phyloP scores from a whole-genome alignment of 2,888 invertebrate species.

The Eupithecia dodoneata region DNA sequence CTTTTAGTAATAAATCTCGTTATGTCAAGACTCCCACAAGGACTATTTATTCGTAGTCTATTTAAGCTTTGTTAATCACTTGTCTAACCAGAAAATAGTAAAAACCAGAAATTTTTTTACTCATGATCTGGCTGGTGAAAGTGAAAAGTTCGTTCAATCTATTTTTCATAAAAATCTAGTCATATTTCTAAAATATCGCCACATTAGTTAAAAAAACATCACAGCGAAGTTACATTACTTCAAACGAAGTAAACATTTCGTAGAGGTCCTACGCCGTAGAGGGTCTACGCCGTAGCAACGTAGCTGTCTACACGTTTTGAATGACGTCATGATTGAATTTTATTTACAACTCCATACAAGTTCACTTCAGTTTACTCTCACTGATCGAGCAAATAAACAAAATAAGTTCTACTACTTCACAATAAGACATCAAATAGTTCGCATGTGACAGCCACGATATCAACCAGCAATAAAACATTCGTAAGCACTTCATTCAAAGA shows the following conservation, averaged over 20 bases:
- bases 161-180: neutral
- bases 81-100: too few species aligned
- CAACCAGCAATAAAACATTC: constrained; percentile 24
- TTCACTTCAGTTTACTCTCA: neutral
- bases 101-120: too few species aligned
- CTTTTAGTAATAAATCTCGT: too few species aligned
- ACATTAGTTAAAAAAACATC: neutral
- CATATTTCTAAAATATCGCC: neutral
- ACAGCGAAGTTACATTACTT: neutral
- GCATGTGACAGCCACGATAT: constrained; percentile 6
- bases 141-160: too few species aligned
- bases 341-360: neutral
- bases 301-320: neutral
- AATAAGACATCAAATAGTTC: constrained; percentile 8
- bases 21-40: too few species aligned
- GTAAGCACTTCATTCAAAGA: constrained; percentile 30
- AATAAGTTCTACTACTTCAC: neutral
- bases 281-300: constrained; percentile 19
- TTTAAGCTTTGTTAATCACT: too few species aligned
- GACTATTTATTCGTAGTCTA: too few species aligned
- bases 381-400: neutral
- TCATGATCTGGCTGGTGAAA: too few species aligned
- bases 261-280: constrained; percentile 24
- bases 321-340: neutral
- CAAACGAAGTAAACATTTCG: neutral